Evolutionary conservation across 2,797 vertebrate genomes (phyloP), one percentile per base, ranked within the genome.

Genomic region (Lerista edwardsae): DNA sequence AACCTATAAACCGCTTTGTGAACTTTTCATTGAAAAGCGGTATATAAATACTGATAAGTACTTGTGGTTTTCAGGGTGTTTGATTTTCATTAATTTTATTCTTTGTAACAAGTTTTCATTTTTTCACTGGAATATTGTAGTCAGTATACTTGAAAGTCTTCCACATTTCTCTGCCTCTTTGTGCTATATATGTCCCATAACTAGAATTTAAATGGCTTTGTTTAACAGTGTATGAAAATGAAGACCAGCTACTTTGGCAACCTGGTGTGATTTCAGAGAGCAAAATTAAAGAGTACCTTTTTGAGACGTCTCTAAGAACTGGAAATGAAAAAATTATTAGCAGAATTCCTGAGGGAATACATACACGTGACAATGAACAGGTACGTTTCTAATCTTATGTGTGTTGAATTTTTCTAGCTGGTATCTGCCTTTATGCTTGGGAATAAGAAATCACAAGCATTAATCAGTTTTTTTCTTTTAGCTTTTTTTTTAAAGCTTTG

Each of bases 241-340:
- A 98, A 85, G 98, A 99, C 79, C 97, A 99, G 93, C 94, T 99
- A 91, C 95, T 99, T 84, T 99, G 99, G 99, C 96, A 96, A 90
- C 98, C 99, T 79, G 96, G 94, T 75, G 90, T 95, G 64, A 94
- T 99, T 90, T 94, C 97, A 55, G 98, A 99, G 94, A 97, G 86
- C 93, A 98, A 97, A 94, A 98, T 99, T 85, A 97, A 96, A 93
- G 97, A 97, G 84, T 99, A 98, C 90, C 97, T 99, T 91, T 96
- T 95, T 88, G 97, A 99, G 72, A 97, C 96, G 0, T 95, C 96
- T 57, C 94, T 97, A 92, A 97, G 97, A 94, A 94, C 96, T 86
- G 95, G 97, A 79, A 97, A 95, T 88, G 96, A 97, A 87, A 97
- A 97, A 29, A 69, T 51, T 57, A 93, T 93, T 61, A 96, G 94